A percentile compares a stretch with the other conserved stretches of the same genome.
phyloP scores from a whole-genome alignment of 2,113 vertebrate genomes.

The Haliaeetus leucogaster region DNA sequence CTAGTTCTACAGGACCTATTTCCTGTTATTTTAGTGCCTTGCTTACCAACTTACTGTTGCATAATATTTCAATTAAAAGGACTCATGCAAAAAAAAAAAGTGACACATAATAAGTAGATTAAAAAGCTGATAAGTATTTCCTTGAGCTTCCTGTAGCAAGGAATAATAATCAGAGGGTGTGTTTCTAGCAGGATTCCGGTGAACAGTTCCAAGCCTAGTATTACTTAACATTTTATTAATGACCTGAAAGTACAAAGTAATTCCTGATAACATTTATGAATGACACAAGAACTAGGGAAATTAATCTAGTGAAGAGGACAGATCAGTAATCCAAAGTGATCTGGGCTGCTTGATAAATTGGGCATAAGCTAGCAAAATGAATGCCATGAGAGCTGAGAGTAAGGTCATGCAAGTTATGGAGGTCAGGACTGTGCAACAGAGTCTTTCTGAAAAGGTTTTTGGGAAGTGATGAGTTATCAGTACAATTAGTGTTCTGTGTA shows the following conservation, averaged over 20 bases:
- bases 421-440: neutral
- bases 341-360: neutral
- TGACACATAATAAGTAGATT: neutral
- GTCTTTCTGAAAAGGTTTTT: neutral
- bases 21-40: neutral
- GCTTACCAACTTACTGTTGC: neutral
- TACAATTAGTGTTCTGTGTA: neutral
- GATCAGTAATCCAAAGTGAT: neutral
- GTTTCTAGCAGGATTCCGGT: neutral
- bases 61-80: neutral
- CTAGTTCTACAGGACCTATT: neutral
- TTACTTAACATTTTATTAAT: neutral
- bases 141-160: neutral
- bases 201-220: neutral
- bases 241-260: neutral
- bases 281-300: neutral
- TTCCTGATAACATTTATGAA: neutral
- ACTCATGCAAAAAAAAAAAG: neutral
- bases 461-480: neutral
- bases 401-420: neutral
- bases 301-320: neutral
- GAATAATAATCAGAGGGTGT: neutral
- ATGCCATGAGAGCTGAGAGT: accelerated
- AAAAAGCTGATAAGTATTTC: neutral
- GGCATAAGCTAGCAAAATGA: neutral